A percentile compares a stretch with the other conserved stretches of the same genome.
These are phyloP conservation scores for Oncopodura yosiiana DNA, from an alignment of 1,140 invertebrate genomes.

Conservation along the genomic window DNA sequence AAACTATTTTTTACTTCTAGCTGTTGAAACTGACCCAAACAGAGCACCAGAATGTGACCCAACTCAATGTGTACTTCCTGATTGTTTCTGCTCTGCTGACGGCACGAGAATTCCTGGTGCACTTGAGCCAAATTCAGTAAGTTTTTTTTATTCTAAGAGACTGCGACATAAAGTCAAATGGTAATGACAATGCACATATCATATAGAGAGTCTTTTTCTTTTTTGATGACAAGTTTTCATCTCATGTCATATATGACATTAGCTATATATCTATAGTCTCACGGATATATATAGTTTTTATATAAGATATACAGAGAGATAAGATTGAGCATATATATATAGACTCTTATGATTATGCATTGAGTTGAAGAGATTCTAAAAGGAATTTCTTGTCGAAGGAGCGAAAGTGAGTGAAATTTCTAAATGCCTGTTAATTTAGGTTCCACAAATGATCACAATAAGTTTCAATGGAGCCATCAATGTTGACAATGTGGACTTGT, in stretches of 20 bases:
- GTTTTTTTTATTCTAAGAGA: slow-evolving; percentile 3
- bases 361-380: background rate
- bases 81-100: slow-evolving; percentile 88
- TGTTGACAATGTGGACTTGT: slow-evolving; percentile 82
- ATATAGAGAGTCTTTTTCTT: no score
- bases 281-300: background rate
- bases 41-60: slow-evolving; percentile 79
- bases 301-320: no score
- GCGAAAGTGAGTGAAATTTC: background rate
- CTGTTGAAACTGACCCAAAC: slow-evolving; percentile 77
- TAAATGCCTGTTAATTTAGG: slow-evolving; percentile 38
- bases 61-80: slow-evolving; percentile 74
- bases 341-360: background rate
- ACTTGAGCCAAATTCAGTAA: slow-evolving; percentile 60
- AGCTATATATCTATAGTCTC: background rate
- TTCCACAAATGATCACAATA: slow-evolving; percentile 89
- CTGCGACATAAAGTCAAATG: no score
- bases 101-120: slow-evolving; percentile 77
- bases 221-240: no score
- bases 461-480: slow-evolving; percentile 93
- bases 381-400: background rate
- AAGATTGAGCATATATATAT: no score
- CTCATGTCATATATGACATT: no score
- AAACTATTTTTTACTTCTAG: slow-evolving; percentile 43
- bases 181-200: no score